A percentile compares a stretch with the other conserved stretches of the same genome.
These are phyloP conservation scores for Myotis planiceps DNA, from an alignment of 2,797 vertebrate species.

Conservation along the genomic window DNA sequence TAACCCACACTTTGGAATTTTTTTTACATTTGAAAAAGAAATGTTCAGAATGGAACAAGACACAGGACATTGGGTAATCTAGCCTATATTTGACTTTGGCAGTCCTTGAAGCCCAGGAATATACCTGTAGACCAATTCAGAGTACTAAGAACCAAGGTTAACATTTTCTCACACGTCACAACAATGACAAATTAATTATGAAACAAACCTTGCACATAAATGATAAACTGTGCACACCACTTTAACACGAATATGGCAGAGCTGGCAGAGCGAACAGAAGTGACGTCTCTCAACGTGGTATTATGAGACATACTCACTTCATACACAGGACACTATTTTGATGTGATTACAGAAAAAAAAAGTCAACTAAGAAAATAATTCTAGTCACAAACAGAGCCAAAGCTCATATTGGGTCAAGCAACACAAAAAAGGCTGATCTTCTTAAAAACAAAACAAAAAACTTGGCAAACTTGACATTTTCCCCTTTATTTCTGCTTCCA, in stretches of 20 bases:
- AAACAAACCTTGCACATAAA: conserved; percentile 63
- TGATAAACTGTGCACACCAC: conserved; percentile 66
- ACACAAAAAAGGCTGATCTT: conserved; percentile 79
- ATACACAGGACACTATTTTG: conserved; percentile 76
- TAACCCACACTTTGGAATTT: conserved; percentile 81
- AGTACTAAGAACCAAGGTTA: conserved; percentile 80
- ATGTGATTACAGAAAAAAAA: conserved; percentile 60
- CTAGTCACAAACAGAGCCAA: conserved; percentile 55
- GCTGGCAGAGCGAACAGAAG: conserved; percentile 44
- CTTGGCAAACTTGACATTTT: conserved; percentile 75
- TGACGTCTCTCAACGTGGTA: conserved; percentile 65
- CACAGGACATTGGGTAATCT: conserved; percentile 71
- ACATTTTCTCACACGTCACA: conserved; percentile 77
- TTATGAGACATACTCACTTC: conserved; percentile 71
- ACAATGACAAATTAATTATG: conserved; percentile 81
- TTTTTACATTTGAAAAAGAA: conserved; percentile 80
- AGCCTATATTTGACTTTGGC: conserved; percentile 63
- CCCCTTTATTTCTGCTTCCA: conserved; percentile 58
- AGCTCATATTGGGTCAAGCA: conserved; percentile 81
- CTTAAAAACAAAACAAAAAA: conserved; percentile 54
- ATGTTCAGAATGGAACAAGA: conserved; percentile 74
- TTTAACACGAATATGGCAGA: conserved; percentile 72
- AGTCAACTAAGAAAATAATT: no score
- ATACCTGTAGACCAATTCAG: conserved; percentile 74
- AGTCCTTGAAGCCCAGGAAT: conserved; percentile 70